phyloP scores from a whole-genome alignment of 1,140 invertebrate genomes.

The Lasaia peninsularis region DNA sequence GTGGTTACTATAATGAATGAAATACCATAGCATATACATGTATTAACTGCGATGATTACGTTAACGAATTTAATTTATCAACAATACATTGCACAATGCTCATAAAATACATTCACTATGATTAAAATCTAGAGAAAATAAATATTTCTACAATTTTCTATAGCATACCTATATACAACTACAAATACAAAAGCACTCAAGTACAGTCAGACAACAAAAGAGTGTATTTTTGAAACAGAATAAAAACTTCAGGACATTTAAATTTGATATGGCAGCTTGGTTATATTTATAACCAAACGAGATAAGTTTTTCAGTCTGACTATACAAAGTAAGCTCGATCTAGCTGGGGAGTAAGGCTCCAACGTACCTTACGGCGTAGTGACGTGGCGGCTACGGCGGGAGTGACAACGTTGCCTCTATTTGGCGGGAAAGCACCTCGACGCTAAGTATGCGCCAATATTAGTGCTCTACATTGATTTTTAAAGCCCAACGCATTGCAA shows the following conservation, averaged over 20 bases:
- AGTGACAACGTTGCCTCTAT: constrained; percentile 3
- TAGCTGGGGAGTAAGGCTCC: background rate
- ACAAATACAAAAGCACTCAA: no score
- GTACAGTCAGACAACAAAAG: no score
- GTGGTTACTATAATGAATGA: no score
- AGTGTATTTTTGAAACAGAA: no score
- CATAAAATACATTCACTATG: no score
- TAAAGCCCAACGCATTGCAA: background rate
- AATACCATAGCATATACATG: no score
- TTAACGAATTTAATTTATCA: no score
- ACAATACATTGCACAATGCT: no score
- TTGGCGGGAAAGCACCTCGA: background rate
- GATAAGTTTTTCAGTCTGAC: background rate
- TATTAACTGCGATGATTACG: no score
- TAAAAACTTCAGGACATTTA: background rate
- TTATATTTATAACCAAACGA: background rate
- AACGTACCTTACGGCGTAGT: constrained; percentile 18
- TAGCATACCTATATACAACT: no score
- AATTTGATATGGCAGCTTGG: background rate
- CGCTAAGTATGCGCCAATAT: constrained; percentile 16
- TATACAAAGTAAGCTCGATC: background rate
- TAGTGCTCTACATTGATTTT: constrained; percentile 10
- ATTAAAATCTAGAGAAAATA: no score
- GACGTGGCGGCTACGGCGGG: constrained; percentile 14
- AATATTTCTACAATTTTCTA: no score